phyloP scores from a whole-genome alignment of 2,888 invertebrate species.

The Adelphocoris suturalis region DNA sequence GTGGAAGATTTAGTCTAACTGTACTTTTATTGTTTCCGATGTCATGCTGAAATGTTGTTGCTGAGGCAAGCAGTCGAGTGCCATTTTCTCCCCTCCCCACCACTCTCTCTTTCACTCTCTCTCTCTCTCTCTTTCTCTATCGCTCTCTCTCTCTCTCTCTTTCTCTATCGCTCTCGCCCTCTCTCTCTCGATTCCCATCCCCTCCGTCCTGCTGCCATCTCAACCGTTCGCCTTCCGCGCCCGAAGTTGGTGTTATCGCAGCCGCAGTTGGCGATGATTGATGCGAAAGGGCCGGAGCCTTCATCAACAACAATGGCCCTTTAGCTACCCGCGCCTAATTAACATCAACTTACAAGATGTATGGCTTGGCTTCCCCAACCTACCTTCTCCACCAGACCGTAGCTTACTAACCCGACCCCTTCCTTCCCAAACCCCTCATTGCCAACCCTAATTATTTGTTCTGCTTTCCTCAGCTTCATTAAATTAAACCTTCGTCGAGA shows the following conservation, averaged over 20 bases:
- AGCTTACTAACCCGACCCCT: not conserved
- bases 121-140: too few species aligned
- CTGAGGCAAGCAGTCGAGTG: too few species aligned
- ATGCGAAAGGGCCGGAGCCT: constrained; percentile 49
- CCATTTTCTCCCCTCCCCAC: too few species aligned
- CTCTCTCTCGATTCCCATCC: not conserved
- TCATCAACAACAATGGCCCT: constrained; percentile 66
- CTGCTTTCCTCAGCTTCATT: not conserved
- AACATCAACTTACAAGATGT: constrained; percentile 65
- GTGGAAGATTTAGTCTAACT: too few species aligned
- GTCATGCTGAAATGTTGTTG: too few species aligned
- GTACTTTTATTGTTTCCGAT: too few species aligned
- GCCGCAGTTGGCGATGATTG: constrained; percentile 55
- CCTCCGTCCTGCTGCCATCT: not conserved
- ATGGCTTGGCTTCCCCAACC: constrained; percentile 28
- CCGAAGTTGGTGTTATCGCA: constrained; percentile 29
- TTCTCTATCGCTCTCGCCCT: too few species aligned
- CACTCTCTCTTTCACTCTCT: too few species aligned
- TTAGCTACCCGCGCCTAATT: constrained; percentile 55
- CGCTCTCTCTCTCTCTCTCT: too few species aligned
- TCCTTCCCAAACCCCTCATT: not conserved
- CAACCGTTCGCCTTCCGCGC: not conserved
- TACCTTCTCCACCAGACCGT: not conserved
- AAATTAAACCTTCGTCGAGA: too few species aligned
- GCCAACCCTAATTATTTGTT: not conserved